Percentiles rank a stretch among this genome's conserved stretches.
phyloP scores from a whole-genome alignment of 2,888 invertebrate species.

The Sinelater perroti region DNA sequence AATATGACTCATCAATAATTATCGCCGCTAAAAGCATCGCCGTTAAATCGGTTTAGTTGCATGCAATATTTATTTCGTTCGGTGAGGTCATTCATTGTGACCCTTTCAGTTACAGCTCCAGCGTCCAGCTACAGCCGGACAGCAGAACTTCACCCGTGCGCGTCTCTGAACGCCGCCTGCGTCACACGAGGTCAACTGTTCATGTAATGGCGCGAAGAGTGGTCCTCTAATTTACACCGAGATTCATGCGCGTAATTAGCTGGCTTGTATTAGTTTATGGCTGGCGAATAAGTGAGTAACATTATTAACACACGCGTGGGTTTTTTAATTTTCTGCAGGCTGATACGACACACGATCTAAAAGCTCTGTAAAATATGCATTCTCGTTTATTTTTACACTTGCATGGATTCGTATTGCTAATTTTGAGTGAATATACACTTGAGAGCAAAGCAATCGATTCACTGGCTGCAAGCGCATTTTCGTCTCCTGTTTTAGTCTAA shows the following conservation, averaged over 20 bases:
- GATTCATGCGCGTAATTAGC: slow-evolving; percentile 49
- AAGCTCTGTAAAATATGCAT: too few relatives aligned
- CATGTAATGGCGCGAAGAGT: slow-evolving; percentile 41
- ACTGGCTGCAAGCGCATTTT: too few relatives aligned
- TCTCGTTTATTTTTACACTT: too few relatives aligned
- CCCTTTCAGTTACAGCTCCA: slow-evolving; percentile 43
- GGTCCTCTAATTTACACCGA: slow-evolving; percentile 49
- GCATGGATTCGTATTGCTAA: too few relatives aligned
- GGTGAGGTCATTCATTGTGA: slow-evolving; percentile 49
- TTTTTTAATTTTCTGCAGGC: too few relatives aligned
- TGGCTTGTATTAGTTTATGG: slow-evolving; percentile 45
- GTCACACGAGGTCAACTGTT: slow-evolving; percentile 34
- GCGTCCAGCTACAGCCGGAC: slow-evolving; percentile 30
- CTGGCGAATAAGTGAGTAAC: slow-evolving; percentile 28
- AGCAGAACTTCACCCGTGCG: slow-evolving; percentile 19
- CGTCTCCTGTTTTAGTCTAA: too few relatives aligned
- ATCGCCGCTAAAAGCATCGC: slow-evolving; percentile 56
- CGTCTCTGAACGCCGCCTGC: background rate
- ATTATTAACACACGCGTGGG: too few relatives aligned
- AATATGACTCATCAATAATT: slow-evolving; percentile 56
- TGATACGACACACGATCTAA: too few relatives aligned
- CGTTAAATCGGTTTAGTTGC: slow-evolving; percentile 57
- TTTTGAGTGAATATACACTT: too few relatives aligned
- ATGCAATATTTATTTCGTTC: slow-evolving; percentile 55
- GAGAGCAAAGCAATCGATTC: too few relatives aligned